Base-by-base conservation (phyloP, 30 jellyfish, hydroid and myxozoan genomes). In the Chironex yamaguchii region DNA sequence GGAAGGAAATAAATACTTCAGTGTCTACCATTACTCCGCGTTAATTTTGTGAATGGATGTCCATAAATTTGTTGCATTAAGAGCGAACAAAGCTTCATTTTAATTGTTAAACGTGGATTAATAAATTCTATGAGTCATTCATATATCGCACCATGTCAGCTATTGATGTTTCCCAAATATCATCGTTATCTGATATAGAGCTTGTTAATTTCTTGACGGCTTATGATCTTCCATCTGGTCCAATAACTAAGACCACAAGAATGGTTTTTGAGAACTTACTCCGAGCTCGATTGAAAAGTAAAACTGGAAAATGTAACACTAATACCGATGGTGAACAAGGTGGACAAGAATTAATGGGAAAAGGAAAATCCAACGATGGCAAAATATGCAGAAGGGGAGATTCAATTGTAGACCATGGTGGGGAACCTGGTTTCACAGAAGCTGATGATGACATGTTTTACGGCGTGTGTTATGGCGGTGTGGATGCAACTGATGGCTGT, bases 241-340 rank as follows among this genome's bases (percentile, higher is more conserved):
- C 97, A 14, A 75, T 93, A 9, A 93, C 95, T 0, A 64, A 54
- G 4, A 74, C 91, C 27, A 93, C 98, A 49, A 71, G 98, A 65
- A 70, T 67, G 70, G 69, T 82, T 13, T 93, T 81, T 35, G 98
- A 93, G 85, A 87, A 81, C 13, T 26, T 79, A n/a, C 83, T 93
- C 49, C 71, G 91, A 12, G 69, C 33, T 1, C 92, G 77, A 48
- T 62, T 80, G 31, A 35, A 31, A 31, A 27, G 28, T 25, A 23
- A 13, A 42, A n/a, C 26, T 26, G 66, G 23, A 34, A 79, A 31
- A 25, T 6, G 26, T 2, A 12, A 4, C 36, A 50, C 1, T 21
- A 23, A 36, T 14, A 11, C 12, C 14, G 68, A 54, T 52, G 89
- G 34, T 25, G 89, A 52, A 3, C 12, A 21, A 28, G 66, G 1